Evolutionary conservation across 2,113 vertebrate genomes (phyloP).

Genomic region (Dipodomys ordii): DNA sequence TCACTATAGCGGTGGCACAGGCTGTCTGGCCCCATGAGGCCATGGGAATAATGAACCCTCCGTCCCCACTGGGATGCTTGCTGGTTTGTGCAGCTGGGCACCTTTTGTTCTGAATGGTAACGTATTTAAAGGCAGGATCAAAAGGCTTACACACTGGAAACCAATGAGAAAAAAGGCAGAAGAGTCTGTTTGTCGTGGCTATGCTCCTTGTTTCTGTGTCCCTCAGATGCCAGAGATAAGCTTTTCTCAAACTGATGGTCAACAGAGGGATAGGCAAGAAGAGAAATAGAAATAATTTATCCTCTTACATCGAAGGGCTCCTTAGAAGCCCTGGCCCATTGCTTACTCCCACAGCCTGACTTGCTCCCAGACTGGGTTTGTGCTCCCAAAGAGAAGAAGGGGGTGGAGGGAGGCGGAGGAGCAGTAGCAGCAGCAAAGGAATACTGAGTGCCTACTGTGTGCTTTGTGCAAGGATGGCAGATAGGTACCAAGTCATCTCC

Average conservation of each 20-base stretch:
- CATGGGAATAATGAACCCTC: background rate
- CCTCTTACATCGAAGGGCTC: background rate
- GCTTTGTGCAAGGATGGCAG: background rate
- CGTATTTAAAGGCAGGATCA: background rate
- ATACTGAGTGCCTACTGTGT: too few species aligned
- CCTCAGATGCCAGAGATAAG: background rate
- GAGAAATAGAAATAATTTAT: background rate
- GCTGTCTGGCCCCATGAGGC: background rate
- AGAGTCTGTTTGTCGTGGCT: background rate
- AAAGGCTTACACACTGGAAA: background rate
- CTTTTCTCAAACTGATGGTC: background rate
- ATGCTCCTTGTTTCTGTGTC: background rate
- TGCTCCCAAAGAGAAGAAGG: too few species aligned
- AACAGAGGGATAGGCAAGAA: too few species aligned
- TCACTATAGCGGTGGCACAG: background rate
- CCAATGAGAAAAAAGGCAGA: background rate
- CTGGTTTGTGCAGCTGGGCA: background rate
- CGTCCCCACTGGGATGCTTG: background rate
- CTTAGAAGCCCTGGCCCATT: background rate
- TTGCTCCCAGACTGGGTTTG: background rate
- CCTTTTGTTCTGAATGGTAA: background rate
- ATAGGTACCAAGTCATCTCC: rapidly evolving
- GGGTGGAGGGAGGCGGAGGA: background rate
- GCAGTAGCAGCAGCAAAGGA: too few species aligned
- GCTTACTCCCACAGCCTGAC: background rate